Base-by-base conservation (phyloP, 2,888 invertebrate genomes). In the Herminia tarsipennalis region DNA sequence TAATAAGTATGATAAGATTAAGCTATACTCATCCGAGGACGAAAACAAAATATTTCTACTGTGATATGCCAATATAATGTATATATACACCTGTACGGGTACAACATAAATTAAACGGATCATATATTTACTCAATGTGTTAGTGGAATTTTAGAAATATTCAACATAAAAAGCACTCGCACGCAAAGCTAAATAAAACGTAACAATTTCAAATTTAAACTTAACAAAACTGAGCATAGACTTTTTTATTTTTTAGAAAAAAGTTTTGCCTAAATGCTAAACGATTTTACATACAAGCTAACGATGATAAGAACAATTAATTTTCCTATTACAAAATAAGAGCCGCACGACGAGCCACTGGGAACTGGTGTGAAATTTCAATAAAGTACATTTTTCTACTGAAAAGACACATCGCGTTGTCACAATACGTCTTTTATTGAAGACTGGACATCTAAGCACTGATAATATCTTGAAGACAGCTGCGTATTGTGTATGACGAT, bases 21-120 rank as follows among this genome's bases (percentile, higher is more conserved):
- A 58, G 59, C 52, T 62, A 45, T 57, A 51, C 40, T 43, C 59
- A 57, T 56, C 29, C 49, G 39, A 61, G 61, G 41, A 51, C 39
- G 54, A 66, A 56, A 41, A 59, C 47, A 56, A 58, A 63, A 57
- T 63, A 65, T 62, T 36, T 56, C 49, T 63, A 67, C 40, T 63
- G 63, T 73, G 88, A 88, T 88, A 88, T 88, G 88, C 88, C 73
- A 82, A 80, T 78, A 77, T 75, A 81, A 77, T 70, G 65, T 82
- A 84, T 36, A 36, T 85, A 80, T 86, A 87, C 81, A 83, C 74
- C 72, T 84, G 75, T 83, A 85, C 78, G 83, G 48, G 62, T 68
- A 68, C 55, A 65, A 51, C 50, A 56, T 53, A 49, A 59, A 46
- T 53, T 33, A 51, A 55, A 45, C 41, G 48, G 47, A 49, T n/a